A percentile compares a stretch with the other conserved stretches of the same genome.
These are phyloP conservation scores for Parnassius apollo DNA, from an alignment of 2,888 invertebrate species.

Conservation along the genomic window DNA sequence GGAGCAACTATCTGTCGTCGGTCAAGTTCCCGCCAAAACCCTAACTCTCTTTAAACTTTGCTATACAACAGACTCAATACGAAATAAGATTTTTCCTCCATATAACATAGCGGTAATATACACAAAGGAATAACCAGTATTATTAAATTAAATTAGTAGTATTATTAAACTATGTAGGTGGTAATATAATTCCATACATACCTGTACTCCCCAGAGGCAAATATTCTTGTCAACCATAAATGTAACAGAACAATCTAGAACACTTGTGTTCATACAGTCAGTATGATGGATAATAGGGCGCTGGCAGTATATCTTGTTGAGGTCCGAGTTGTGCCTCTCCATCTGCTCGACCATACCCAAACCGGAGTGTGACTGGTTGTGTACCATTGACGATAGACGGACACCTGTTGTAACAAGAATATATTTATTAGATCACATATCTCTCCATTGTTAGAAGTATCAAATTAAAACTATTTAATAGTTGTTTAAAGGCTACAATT, in stretches of 20 bases:
- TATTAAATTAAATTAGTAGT: too few species aligned
- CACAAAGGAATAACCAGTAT: too few species aligned
- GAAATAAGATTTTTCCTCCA: too few species aligned
- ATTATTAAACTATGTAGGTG: too few species aligned
- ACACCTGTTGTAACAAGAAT: slow-evolving; percentile 29
- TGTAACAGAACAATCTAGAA: slow-evolving; percentile 88
- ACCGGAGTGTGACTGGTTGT: slow-evolving; percentile 28
- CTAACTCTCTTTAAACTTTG: too few species aligned
- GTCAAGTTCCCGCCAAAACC: too few species aligned
- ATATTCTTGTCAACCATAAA: slow-evolving; percentile 91
- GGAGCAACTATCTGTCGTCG: too few species aligned
- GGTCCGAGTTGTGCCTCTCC: slow-evolving; percentile 53
- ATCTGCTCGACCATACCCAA: slow-evolving; percentile 45
- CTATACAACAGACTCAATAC: too few species aligned
- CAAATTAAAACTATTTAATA: too few species aligned
- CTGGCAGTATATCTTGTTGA: slow-evolving; percentile 85
- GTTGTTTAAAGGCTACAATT: too few species aligned
- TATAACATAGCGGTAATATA: too few species aligned
- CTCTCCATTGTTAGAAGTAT: too few species aligned
- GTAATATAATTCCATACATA: slow-evolving; percentile 34
- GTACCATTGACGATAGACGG: slow-evolving; percentile 30
- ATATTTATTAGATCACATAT: not conserved
- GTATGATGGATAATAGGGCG: slow-evolving; percentile 84
- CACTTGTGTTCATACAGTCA: slow-evolving; percentile 87
- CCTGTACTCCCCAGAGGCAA: slow-evolving; percentile 87